phyloP scores from a whole-genome alignment of 92 coral and sea anemone species.

The Porites lobata region DNA sequence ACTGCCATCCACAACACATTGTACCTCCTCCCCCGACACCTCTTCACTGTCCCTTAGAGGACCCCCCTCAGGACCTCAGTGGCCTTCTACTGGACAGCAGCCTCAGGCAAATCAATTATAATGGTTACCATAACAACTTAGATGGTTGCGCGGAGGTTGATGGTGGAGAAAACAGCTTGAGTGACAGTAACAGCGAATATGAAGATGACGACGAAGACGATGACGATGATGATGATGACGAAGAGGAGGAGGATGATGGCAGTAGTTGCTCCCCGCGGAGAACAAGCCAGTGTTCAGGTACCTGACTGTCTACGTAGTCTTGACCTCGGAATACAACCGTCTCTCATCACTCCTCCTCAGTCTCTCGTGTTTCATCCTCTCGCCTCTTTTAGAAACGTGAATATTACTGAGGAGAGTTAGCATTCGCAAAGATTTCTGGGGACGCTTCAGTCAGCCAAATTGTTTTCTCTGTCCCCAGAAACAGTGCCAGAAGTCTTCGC shows the following conservation, averaged over 20 bases:
- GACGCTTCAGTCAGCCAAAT: too few species aligned
- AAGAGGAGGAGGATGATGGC: constrained; percentile 56
- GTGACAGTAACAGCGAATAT: constrained; percentile 75
- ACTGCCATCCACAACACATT: constrained; percentile 51
- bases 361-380: too few species aligned
- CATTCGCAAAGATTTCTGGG: too few species aligned
- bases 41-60: constrained; percentile 45
- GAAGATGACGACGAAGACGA: constrained; percentile 63
- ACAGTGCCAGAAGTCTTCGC: too few species aligned
- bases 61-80: constrained; percentile 34
- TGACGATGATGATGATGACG: constrained; percentile 57
- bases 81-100: constrained; percentile 33
- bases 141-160: constrained; percentile 44
- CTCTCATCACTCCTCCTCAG: not conserved
- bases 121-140: constrained; percentile 61
- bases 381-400: too few species aligned
- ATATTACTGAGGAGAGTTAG: too few species aligned
- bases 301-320: not conserved
- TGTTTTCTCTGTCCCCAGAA: too few species aligned
- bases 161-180: constrained; percentile 46
- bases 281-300: constrained; percentile 56
- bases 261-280: constrained; percentile 51
- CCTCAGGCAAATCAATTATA: constrained; percentile 58
- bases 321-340: not conserved
- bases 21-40: constrained; percentile 32